Percentiles rank a stretch among this genome's conserved stretches.
phyloP scores from a whole-genome alignment of 2,113 vertebrate genomes.

The Microcebus jonahi region DNA sequence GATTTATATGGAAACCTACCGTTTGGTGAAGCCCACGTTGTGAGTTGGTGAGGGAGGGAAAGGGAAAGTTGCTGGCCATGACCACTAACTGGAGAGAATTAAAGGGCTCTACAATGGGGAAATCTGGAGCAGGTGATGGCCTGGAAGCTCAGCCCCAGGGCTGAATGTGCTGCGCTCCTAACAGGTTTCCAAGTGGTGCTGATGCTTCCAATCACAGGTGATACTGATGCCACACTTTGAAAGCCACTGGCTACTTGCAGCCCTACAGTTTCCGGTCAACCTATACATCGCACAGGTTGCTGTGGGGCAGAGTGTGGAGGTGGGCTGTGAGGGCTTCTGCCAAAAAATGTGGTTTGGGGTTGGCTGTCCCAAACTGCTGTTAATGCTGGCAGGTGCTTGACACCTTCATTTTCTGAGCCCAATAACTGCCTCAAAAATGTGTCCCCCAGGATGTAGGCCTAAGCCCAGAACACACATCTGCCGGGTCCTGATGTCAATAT shows the following conservation, averaged over 20 bases:
- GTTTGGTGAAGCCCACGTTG: not conserved
- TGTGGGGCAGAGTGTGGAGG: accelerated
- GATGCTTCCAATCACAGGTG: not conserved
- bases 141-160: not conserved
- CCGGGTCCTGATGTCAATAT: not conserved
- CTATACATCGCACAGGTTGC: not conserved
- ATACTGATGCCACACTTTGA: not conserved
- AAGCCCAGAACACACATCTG: accelerated
- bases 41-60: accelerated
- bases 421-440: not conserved
- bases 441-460: no score
- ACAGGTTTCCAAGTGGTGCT: not conserved
- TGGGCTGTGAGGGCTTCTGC: not conserved
- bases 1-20: not conserved
- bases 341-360: no score
- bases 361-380: not conserved
- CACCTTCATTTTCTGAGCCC: not conserved
- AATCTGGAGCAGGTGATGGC: not conserved
- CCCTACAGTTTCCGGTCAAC: no score
- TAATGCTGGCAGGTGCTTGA: not conserved
- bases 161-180: no score
- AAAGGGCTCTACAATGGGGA: not conserved
- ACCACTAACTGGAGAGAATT: not conserved
- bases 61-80: not conserved
- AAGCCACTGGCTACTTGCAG: no score